Percentiles rank a stretch among this genome's conserved stretches.
These are phyloP conservation scores for Calcarius lapponicus DNA, from an alignment of 2,797 vertebrate genomes.

Conservation along the genomic window DNA sequence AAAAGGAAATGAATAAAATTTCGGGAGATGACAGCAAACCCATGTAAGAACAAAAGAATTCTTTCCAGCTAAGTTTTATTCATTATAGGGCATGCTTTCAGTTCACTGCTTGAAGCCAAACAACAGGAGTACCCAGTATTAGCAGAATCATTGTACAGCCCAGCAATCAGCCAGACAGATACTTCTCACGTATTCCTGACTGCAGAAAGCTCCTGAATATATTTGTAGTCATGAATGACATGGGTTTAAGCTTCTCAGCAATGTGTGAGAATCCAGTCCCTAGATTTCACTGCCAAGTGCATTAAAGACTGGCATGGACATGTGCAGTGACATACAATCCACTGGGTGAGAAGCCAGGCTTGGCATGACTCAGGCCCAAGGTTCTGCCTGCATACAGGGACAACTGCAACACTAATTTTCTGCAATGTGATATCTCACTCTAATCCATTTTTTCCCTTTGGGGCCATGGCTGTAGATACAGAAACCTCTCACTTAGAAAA, in stretches of 20 bases:
- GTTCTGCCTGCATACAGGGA: neutral
- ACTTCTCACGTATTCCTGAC: neutral
- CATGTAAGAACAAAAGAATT: constrained; percentile 53
- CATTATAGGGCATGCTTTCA: constrained; percentile 11
- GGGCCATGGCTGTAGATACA: neutral
- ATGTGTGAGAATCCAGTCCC: constrained; percentile 27
- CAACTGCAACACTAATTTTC: constrained; percentile 30
- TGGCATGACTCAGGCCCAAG: neutral
- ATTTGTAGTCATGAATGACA: neutral
- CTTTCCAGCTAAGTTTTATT: constrained; percentile 31
- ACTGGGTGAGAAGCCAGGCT: constrained; percentile 1
- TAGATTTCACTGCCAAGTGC: neutral
- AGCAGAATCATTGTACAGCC: neutral
- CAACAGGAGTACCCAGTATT: neutral
- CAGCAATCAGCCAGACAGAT: neutral
- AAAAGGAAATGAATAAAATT: constrained; percentile 60
- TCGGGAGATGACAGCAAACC: constrained; percentile 34
- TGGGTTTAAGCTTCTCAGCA: constrained; percentile 20
- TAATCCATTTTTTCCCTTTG: constrained; percentile 36
- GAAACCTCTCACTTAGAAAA: neutral
- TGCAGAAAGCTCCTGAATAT: constrained; percentile 9
- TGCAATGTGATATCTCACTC: constrained; percentile 14
- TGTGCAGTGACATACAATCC: neutral
- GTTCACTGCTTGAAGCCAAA: constrained; percentile 27
- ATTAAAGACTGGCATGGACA: constrained; percentile 35